Evolutionary conservation across 1,140 invertebrate genomes (phyloP).

Genomic region (Cyphomyrmex costatus): DNA sequence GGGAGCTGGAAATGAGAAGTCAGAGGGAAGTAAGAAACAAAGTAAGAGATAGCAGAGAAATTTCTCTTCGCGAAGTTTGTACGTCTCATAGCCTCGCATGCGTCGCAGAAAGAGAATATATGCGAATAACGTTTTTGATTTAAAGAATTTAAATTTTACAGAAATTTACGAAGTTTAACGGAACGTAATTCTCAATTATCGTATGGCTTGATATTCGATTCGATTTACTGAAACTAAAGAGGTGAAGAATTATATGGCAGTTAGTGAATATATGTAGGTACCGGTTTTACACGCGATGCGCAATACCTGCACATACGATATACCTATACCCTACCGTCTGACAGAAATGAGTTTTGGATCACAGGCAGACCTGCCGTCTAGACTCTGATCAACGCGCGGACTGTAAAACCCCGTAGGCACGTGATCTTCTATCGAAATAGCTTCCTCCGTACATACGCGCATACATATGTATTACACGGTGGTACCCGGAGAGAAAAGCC

Average conservation of each 20-base stretch:
- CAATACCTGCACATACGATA: background rate
- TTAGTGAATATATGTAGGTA: background rate
- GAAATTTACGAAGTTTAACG: background rate
- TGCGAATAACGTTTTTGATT: background rate
- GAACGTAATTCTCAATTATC: no score
- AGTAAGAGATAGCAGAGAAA: conserved; percentile 1
- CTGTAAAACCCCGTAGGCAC: conserved; percentile 72
- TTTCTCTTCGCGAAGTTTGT: conserved; percentile 21
- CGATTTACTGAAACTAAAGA: background rate
- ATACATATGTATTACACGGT: conserved; percentile 75
- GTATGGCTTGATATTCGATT: background rate
- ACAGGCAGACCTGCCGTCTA: conserved; percentile 63
- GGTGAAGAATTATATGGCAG: background rate
- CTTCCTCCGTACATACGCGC: conserved; percentile 21
- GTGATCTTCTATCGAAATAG: conserved; percentile 70
- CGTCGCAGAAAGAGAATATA: background rate
- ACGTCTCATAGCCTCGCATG: conserved; percentile 4
- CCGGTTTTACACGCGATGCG: background rate
- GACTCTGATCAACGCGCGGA: conserved; percentile 72
- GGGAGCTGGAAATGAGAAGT: conserved; percentile 40
- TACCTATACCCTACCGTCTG: background rate
- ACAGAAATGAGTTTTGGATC: conserved; percentile 15
- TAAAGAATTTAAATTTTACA: conserved; percentile 16
- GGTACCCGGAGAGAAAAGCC: conserved; percentile 44
- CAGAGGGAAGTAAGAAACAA: background rate